A percentile compares a stretch with the other conserved stretches of the same genome.
Conservation (phyloP, 2,888 invertebrate genomes). For the Latrodectus elegans region DNA sequence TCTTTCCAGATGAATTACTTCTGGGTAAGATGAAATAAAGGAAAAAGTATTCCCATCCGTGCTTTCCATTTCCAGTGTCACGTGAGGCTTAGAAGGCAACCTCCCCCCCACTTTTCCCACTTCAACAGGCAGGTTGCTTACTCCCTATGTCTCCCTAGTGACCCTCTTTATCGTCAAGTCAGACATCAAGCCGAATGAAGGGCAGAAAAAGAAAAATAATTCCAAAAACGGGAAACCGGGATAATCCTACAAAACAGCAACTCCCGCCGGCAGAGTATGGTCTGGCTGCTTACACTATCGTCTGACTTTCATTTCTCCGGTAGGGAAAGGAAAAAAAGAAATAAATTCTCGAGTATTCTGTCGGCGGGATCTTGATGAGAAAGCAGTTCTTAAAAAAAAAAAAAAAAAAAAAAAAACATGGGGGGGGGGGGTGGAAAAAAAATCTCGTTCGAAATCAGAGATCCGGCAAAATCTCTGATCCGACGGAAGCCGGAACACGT, state of each 20-base stretch:
- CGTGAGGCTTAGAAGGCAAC: neutral
- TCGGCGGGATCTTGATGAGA: neutral
- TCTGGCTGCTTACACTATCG: neutral
- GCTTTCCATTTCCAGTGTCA: neutral
- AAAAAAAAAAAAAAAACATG: neutral
- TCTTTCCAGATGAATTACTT: too few species aligned
- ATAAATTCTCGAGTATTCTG: neutral
- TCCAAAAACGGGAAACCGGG: conserved; percentile 31
- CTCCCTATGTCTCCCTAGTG: neutral
- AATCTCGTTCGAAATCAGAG: conserved; percentile 42
- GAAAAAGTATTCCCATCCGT: neutral
- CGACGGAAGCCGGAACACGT: conserved; percentile 53
- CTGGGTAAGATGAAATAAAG: too few species aligned
- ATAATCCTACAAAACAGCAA: conserved; percentile 32
- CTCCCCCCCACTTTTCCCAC: neutral
- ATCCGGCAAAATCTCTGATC: conserved; percentile 32
- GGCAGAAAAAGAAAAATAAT: conserved; percentile 11
- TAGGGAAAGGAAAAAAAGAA: neutral
- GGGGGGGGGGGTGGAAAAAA: neutral
- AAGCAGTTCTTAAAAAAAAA: neutral
- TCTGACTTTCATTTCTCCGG: neutral
- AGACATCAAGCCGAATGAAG: conserved; percentile 4
- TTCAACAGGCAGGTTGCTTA: neutral
- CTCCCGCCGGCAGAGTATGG: neutral
- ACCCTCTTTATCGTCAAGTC: conserved; percentile 18